These are phyloP conservation scores for Polypedilum vanderplanki DNA, from an alignment of 1,140 invertebrate species.

Conservation along the genomic window DNA sequence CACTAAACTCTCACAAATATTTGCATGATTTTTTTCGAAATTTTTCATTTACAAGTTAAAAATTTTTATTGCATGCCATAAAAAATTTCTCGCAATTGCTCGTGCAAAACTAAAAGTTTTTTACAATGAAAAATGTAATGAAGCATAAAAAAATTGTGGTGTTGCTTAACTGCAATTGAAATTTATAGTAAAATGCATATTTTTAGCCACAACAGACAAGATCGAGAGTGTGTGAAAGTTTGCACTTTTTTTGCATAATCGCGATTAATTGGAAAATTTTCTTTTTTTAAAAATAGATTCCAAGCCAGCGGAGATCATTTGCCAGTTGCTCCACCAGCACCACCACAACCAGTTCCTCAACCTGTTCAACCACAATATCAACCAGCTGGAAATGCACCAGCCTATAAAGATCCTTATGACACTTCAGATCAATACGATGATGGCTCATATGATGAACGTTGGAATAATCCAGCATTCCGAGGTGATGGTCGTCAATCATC, in stretches of 20 bases:
- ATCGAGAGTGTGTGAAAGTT: not conserved
- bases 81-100: not conserved
- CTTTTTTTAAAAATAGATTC: slow-evolving; percentile 44
- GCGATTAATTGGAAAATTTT: slow-evolving; percentile 1
- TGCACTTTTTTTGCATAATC: slow-evolving; percentile 22
- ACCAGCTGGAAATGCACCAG: slow-evolving; percentile 37
- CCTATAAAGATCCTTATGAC: slow-evolving; percentile 40
- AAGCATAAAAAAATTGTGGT: not conserved
- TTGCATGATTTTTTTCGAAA: not conserved
- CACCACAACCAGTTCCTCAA: slow-evolving; percentile 45
- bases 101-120: slow-evolving; percentile 15
- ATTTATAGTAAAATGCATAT: too few species aligned
- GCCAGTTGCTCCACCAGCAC: slow-evolving; percentile 57
- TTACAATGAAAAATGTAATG: not conserved
- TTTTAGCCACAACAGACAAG: not conserved
- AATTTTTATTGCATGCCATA: not conserved
- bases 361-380: slow-evolving; percentile 43
- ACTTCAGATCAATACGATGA: slow-evolving; percentile 49
- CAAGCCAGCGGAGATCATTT: slow-evolving; percentile 71
- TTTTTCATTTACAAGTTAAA: not conserved
- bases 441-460: slow-evolving; percentile 48
- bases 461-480: slow-evolving; percentile 40
- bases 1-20: not conserved
- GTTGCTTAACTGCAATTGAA: not conserved
- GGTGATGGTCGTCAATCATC: slow-evolving; percentile 33